Conservation (phyloP, 1,140 invertebrate species). For the Temnothorax nylanderi region DNA sequence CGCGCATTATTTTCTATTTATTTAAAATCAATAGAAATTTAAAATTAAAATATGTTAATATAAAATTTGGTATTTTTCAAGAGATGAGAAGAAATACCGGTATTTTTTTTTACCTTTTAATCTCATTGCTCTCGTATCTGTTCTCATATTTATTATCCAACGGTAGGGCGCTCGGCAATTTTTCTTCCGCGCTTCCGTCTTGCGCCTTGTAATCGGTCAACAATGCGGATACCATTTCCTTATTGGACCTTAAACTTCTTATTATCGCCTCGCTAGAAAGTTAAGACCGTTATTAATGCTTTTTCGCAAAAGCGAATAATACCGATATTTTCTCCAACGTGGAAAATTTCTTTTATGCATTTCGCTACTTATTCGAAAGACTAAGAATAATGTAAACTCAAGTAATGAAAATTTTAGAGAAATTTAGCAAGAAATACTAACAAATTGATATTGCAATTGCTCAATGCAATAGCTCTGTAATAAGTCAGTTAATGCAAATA, state of each 20-base stretch:
- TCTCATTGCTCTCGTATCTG: constrained; percentile 83
- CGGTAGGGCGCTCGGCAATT: constrained; percentile 59
- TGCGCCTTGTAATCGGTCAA: constrained; percentile 88
- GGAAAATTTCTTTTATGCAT: constrained; percentile 23
- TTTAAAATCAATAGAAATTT: neutral
- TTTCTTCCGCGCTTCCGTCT: constrained; percentile 70
- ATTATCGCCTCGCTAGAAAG: constrained; percentile 90
- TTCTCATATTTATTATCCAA: constrained; percentile 73
- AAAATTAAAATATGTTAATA: neutral
- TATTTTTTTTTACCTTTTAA: constrained; percentile 78
- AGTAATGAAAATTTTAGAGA: neutral
- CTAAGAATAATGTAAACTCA: neutral
- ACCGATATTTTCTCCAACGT: neutral
- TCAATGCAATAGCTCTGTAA: neutral
- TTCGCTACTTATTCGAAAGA: neutral
- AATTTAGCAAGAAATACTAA: neutral
- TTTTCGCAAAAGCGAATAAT: constrained; percentile 19
- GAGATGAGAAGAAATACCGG: neutral
- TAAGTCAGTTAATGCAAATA: neutral
- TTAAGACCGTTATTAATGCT: constrained; percentile 22
- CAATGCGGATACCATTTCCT: constrained; percentile 89
- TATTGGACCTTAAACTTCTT: constrained; percentile 90
- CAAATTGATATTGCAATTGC: neutral
- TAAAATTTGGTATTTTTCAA: neutral
- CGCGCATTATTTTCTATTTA: neutral